Evolutionary conservation across 2,797 vertebrate species (phyloP), one percentile per base, ranked within the genome.

Genomic region (Intellagama lesueurii): DNA sequence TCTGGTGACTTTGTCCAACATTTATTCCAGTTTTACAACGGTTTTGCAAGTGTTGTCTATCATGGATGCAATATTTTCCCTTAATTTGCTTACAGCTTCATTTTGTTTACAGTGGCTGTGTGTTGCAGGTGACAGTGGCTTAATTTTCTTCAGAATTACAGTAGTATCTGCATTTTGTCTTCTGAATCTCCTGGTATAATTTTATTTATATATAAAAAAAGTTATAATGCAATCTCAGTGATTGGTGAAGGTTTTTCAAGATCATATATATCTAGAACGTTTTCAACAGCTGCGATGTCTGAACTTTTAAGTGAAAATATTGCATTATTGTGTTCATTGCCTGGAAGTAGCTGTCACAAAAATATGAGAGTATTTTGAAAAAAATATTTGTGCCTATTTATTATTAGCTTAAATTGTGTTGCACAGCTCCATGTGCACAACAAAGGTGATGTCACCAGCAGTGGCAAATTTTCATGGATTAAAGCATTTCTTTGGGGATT

Each of bases 131-230:
- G 68, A 8, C 64, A 19, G 26, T 64, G 28, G 16, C 64, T 73
- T 44, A 76, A 66, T 76, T 88, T 73, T 7, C n/a, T 35, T 93
- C 35, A 77, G 75, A 35, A 56, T 86, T 89, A 73, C 49, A 83
- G 69, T 7, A 76, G 7, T 28, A 40, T 88, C 90, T 26, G 0
- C 56, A 32, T 87, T 90, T 93, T 90, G 30, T 32, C n/a, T 92
- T 83, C 7, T 86, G 79, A 90, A 85, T 83, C 35, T 86, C 28
- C 70, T 68, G 6, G 4, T 7, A 72, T 79, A 60, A 60, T 86
- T 76, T 56, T 16, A 3, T 75, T 88, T 68, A 77, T 30, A 56
- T 56, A 56, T 49, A 40, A 44, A 81, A 30, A 81, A 66, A 7
- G n/a, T 49, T 9, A 30, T 86, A 19, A 49, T 26, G 81, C 69